Conservation (phyloP, 2,113 vertebrate species). For the Gnathochromis pfefferi region DNA sequence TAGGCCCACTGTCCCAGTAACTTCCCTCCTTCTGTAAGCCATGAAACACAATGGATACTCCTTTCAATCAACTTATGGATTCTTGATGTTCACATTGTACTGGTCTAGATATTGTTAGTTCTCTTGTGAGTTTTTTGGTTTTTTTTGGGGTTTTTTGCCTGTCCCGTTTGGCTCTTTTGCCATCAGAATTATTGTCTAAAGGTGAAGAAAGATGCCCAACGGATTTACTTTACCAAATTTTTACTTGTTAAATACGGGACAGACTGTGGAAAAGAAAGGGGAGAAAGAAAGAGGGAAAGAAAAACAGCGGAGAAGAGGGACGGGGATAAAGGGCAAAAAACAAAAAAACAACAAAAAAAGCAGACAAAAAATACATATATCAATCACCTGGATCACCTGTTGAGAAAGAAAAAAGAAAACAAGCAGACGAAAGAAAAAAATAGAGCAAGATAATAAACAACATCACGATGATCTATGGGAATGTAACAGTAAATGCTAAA, state of each 20-base stretch:
- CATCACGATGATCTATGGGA: rapidly evolving
- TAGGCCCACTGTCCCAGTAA: neutral
- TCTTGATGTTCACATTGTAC: neutral
- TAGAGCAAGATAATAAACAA: too few species aligned
- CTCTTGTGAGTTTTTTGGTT: neutral
- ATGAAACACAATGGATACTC: neutral
- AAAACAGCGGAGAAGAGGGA: neutral
- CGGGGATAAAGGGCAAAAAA: neutral
- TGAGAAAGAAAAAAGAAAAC: too few species aligned
- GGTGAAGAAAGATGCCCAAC: too few species aligned
- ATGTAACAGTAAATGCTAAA: rapidly evolving
- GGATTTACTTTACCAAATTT: neutral
- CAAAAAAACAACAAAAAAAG: neutral
- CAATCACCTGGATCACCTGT: neutral
- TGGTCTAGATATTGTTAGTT: neutral
- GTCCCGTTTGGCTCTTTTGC: rapidly evolving
- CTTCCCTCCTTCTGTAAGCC: rapidly evolving
- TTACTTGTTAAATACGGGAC: neutral
- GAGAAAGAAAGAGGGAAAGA: neutral
- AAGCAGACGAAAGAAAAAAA: too few species aligned
- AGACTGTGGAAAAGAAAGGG: neutral
- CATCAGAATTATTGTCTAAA: too few species aligned
- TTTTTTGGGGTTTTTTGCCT: neutral
- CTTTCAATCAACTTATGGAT: neutral
- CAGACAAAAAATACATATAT: neutral